These are phyloP conservation scores for Campylomormyrus tamandua DNA, from an alignment of 2,113 vertebrate genomes.

Conservation along the genomic window DNA sequence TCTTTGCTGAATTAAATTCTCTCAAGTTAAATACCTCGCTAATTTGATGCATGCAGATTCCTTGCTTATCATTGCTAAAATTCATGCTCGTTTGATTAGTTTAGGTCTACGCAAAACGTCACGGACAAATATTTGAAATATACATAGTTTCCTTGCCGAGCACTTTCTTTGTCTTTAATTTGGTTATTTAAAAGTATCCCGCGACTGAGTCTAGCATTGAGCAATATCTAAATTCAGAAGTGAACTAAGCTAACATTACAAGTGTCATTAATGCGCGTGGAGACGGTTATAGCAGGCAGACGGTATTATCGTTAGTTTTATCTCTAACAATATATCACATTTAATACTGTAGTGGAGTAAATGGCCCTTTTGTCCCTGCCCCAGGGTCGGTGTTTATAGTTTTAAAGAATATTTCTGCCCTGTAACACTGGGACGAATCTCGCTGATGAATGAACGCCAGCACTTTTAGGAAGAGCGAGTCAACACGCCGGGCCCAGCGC, in stretches of 20 bases:
- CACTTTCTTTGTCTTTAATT: conserved; percentile 3
- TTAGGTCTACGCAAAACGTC: not conserved
- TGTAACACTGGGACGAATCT: conserved; percentile 63
- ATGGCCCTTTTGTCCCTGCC: conserved; percentile 83
- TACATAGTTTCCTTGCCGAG: not conserved
- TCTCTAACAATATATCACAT: conserved; percentile 80
- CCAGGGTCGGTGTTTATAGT: conserved; percentile 87
- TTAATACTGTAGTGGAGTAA: conserved; percentile 79
- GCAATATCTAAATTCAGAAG: conserved; percentile 57
- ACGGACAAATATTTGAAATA: conserved; percentile 8
- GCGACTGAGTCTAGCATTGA: conserved; percentile 23
- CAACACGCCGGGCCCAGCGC: conserved; percentile 75
- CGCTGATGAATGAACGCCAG: conserved; percentile 93
- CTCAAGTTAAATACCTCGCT: not conserved
- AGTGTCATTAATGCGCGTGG: conserved; percentile 85
- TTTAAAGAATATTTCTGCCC: conserved; percentile 83
- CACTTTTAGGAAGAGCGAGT: conserved; percentile 83
- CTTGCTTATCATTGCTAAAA: conserved; percentile 51
- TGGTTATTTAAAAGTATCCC: conserved; percentile 15
- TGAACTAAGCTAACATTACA: conserved; percentile 73
- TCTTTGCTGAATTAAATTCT: not conserved
- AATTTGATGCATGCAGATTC: not conserved
- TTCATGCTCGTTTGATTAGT: conserved; percentile 9
- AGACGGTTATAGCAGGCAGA: conserved; percentile 87
- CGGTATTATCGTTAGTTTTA: conserved; percentile 95